Evolutionary conservation across 1,140 invertebrate genomes (phyloP), one percentile per base, ranked within the genome.

Genomic region (Sesamia nonagrioides): DNA sequence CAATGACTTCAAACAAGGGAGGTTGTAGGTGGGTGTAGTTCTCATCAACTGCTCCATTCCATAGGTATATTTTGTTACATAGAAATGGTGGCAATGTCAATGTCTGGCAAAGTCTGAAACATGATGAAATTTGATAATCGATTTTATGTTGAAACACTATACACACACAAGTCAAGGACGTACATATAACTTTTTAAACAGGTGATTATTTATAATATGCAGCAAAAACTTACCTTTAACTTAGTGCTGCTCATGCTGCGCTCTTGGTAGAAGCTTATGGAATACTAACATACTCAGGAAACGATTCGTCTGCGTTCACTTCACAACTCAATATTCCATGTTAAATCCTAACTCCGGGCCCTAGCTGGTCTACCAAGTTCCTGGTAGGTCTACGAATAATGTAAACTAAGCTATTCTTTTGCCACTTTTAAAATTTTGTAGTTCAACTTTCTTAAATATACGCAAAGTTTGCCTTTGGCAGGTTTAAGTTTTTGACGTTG

Each of bases 281-380:
- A 48, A 94, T 92, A 0, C 93, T 91, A 33, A 90, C 63, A 81
- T 93, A 93, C 83, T 93, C 90, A 21, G 89, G 91, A 84, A 88
- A 82, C 13, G 89, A 80, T 17, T 91, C 92, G 88, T 92, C 89
- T 2, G 60, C 73, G 40, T 86, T 93, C 35, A 91, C 84, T 86
- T 91, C n/a, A 82, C 91, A 91, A 76, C 79, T 87, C 69, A 89
- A 79, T 84, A 78, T 84, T 21, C 88, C 88, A 86, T 90, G 89
- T 9, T 83, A 84, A 7, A 89, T 87, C 3, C 52, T 79, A 13
- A 89, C 84, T 79, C 88, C 85, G 15, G 85, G 88, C 2, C 87
- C 84, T 69, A 87, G 85, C 42, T 91, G 83, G 18, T 91, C 89
- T 7, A n/a, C n/a, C n/a, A n/a, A n/a, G n/a, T n/a, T n/a, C n/a